A percentile compares a stretch with the other conserved stretches of the same genome.
These are phyloP conservation scores for Melanerpes formicivorus DNA, from an alignment of 2,113 vertebrate genomes.

Conservation along the genomic window DNA sequence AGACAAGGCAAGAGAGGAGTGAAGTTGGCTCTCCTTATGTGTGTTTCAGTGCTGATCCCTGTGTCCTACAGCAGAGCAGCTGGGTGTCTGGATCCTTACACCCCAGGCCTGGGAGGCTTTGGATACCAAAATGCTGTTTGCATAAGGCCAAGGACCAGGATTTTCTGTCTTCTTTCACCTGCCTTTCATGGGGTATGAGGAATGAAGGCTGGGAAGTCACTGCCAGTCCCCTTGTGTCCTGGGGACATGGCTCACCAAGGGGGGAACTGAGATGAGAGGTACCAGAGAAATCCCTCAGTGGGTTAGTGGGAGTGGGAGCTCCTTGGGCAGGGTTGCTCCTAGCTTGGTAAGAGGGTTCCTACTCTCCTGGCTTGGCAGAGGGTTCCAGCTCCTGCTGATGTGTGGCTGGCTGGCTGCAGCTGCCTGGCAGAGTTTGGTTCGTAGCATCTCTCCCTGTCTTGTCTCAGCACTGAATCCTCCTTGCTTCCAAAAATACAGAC, in stretches of 20 bases:
- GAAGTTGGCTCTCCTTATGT: neutral
- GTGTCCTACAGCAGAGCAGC: neutral
- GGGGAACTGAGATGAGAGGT: neutral
- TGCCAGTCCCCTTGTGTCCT: neutral
- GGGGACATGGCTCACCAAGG: neutral
- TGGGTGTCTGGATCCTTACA: neutral
- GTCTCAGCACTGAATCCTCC: neutral
- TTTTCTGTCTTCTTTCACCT: neutral
- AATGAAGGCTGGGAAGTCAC: neutral
- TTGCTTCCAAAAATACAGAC: conserved; percentile 6
- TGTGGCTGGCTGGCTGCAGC: neutral
- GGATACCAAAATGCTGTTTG: neutral
- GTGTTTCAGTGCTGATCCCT: neutral
- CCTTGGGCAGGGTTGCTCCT: neutral
- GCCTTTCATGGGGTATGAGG: neutral
- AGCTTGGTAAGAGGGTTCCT: neutral
- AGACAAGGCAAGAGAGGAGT: neutral
- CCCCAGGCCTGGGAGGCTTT: neutral
- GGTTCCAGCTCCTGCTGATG: neutral
- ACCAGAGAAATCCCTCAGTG: neutral
- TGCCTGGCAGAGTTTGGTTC: neutral
- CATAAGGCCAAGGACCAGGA: neutral
- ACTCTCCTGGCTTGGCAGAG: neutral
- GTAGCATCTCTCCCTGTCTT: neutral
- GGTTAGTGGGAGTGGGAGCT: neutral